Conservation (phyloP, 2,113 vertebrate species). For the Pangasianodon gigas region DNA sequence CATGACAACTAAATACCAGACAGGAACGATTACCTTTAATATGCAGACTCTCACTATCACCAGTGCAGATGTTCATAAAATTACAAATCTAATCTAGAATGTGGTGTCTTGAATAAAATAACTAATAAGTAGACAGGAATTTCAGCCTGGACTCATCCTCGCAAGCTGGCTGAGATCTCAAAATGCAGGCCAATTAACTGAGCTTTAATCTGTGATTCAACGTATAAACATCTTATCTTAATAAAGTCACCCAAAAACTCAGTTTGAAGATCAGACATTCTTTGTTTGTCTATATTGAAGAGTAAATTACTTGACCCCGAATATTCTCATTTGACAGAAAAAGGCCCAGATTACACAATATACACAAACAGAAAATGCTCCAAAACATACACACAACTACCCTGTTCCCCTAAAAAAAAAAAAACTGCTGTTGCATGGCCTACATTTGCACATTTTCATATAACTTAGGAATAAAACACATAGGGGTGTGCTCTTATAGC, state of each 20-base stretch:
- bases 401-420: background rate
- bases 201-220: background rate
- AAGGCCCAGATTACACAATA: background rate
- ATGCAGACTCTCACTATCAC: background rate
- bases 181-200: constrained; percentile 5
- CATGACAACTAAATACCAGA: constrained; percentile 23
- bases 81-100: background rate
- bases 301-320: background rate
- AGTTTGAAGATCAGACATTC: background rate
- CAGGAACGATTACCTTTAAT: constrained; percentile 31
- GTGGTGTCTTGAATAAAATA: background rate
- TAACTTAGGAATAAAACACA: background rate
- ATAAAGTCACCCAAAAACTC: background rate
- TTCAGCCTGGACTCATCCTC: background rate
- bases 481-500: background rate
- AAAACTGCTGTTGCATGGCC: background rate
- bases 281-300: background rate
- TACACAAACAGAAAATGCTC: background rate
- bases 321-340: background rate
- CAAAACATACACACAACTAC: background rate
- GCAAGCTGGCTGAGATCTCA: background rate
- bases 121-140: background rate
- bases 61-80: background rate
- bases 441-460: background rate
- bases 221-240: background rate